Percentiles rank a stretch among this genome's conserved stretches.
Evolutionary conservation across 2,888 invertebrate species (phyloP).

Genomic region (Sinotaia quadrata): DNA sequence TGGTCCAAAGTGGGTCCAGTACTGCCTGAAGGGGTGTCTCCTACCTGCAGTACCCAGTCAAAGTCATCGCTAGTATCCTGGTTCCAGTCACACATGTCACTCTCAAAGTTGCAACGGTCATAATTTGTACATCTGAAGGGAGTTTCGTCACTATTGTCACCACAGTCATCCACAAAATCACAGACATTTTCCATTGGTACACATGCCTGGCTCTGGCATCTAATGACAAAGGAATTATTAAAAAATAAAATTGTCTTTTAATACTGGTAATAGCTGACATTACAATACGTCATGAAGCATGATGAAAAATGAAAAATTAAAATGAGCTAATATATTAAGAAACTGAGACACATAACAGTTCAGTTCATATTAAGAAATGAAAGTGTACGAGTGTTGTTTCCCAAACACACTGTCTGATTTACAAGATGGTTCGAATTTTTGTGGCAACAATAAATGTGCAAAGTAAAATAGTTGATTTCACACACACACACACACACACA

Average conservation of each 20-base stretch:
- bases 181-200: conserved; percentile 50
- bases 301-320: no score
- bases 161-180: conserved; percentile 67
- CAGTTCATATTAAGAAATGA: no score
- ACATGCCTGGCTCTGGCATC: conserved; percentile 59
- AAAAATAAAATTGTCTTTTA: no score
- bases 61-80: conserved; percentile 64
- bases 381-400: no score
- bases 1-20: conserved; percentile 68
- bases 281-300: no score
- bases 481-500: conserved; percentile 6
- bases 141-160: conserved; percentile 63
- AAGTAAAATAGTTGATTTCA: neutral
- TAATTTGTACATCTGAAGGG: conserved; percentile 39
- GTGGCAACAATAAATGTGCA: no score
- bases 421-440: no score
- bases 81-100: conserved; percentile 54
- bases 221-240: no score
- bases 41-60: conserved; percentile 64
- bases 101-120: conserved; percentile 59
- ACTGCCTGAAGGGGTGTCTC: conserved; percentile 50
- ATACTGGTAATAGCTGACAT: no score
- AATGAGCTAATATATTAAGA: no score
- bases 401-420: no score
- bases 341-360: no score